These are phyloP conservation scores for Lysandra bellargus DNA, from an alignment of 2,888 invertebrate species.

Conservation along the genomic window DNA sequence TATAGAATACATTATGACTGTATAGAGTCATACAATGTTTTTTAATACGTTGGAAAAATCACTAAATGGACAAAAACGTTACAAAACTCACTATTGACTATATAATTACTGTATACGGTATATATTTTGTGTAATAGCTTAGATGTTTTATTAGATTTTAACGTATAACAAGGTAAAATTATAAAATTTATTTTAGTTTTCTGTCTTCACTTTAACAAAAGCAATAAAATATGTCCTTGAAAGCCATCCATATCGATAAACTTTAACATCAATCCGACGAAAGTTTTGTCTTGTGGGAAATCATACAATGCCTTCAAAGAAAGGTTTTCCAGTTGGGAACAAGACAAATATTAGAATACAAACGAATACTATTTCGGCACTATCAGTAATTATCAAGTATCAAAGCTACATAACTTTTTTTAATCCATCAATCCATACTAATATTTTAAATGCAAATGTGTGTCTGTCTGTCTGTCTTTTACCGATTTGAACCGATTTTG, in stretches of 20 bases:
- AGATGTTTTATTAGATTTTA: background rate
- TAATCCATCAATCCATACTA: background rate
- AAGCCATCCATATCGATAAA: slow-evolving; percentile 3
- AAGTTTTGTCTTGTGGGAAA: slow-evolving; percentile 11
- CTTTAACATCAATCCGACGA: background rate
- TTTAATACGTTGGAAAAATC: background rate
- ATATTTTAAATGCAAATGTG: too few relatives aligned
- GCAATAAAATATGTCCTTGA: slow-evolving; percentile 5
- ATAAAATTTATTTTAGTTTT: background rate
- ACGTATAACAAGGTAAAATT: background rate
- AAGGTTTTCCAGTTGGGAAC: background rate
- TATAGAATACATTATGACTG: too few relatives aligned
- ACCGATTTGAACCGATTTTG: too few relatives aligned
- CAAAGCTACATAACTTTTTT: background rate
- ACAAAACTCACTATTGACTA: background rate
- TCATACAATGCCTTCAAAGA: background rate
- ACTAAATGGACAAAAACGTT: background rate
- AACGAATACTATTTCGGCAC: background rate
- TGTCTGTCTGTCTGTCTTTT: too few relatives aligned
- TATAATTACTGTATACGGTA: too few relatives aligned
- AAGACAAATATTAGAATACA: background rate
- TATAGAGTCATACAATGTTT: background rate
- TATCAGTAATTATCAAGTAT: background rate
- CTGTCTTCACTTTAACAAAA: background rate
- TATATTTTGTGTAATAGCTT: too few relatives aligned